Evolutionary conservation across 2,888 invertebrate genomes (phyloP), one percentile per base, ranked within the genome.

Genomic region (Tetropium fuscum): DNA sequence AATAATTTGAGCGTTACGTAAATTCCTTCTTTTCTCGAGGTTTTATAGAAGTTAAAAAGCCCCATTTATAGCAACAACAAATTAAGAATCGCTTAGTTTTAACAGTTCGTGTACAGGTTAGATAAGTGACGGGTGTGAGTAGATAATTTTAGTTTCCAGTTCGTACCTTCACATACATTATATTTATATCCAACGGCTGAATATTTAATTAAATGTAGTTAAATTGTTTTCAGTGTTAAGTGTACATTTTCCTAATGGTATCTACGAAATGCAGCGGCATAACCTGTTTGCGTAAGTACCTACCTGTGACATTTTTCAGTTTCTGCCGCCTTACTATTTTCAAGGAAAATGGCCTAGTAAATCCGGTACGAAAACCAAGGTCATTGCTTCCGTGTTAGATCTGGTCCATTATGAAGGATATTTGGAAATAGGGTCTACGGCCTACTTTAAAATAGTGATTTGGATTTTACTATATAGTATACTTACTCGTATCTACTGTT

Each of bases 241-340:
- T 66, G 66, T 61, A 63, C 63, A 63, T 60, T 63, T 67, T 62
- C 72, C 71, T 70, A 61, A 75, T 74, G 74, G 61, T 73, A 73
- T 71, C 74, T 66, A 65, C 64, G 66, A 66, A 66, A 75, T 74
- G 74, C 63, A 58, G 62, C 60, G 63, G 66, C 57, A 62, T 63
- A 64, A 57, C 69, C 55, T 60, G 64, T 59, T 70, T 66, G 68
- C 64, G 74, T 74, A 64, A 70, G 74, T 74, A 64, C n/a, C n/a
- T n/a, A n/a, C n/a, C n/a, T n/a, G n/a, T n/a, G n/a, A n/a, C n/a
- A n/a, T n/a, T n/a, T n/a, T n/a, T n/a, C n/a, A n/a, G n/a, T n/a
- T n/a, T n/a, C n/a, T n/a, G n/a, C n/a, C n/a, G n/a, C n/a, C n/a
- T n/a, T n/a, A n/a, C n/a, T n/a, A n/a, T n/a, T n/a, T n/a, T n/a